Conservation (phyloP, 2,113 vertebrate genomes). For the Phalacrocorax pelagicus region DNA sequence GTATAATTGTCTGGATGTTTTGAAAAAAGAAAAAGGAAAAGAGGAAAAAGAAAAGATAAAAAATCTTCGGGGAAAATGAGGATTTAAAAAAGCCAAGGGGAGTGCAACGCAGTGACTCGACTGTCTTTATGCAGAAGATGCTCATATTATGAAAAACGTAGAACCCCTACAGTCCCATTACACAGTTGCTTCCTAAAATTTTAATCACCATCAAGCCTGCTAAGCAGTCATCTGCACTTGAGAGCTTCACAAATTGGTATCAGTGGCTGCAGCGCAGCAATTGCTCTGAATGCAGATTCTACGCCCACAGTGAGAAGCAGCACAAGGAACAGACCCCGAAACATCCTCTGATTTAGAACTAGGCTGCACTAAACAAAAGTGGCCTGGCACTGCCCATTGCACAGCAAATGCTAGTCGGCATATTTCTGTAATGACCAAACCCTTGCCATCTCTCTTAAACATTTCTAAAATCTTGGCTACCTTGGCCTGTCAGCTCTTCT, state of each 20-base stretch:
- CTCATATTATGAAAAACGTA: constrained; percentile 19
- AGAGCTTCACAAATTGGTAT: constrained; percentile 28
- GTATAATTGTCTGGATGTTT: background rate
- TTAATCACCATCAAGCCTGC: constrained; percentile 32
- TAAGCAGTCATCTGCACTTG: constrained; percentile 8
- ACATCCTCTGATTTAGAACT: constrained; percentile 8
- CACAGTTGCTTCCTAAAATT: constrained; percentile 42
- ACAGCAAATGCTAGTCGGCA: constrained; percentile 21
- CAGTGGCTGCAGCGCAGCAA: background rate
- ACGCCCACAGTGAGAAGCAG: constrained; percentile 3
- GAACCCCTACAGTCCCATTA: background rate
- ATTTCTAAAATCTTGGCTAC: constrained; percentile 59
- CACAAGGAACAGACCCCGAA: background rate
- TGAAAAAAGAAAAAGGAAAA: background rate
- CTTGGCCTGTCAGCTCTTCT: constrained; percentile 14
- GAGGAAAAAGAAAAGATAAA: background rate
- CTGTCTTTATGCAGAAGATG: background rate
- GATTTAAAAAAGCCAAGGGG: background rate
- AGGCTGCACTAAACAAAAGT: constrained; percentile 13
- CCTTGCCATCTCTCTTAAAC: constrained; percentile 31
- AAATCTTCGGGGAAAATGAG: background rate
- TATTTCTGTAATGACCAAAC: constrained; percentile 16
- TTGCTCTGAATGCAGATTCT: constrained; percentile 35
- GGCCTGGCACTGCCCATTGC: background rate
- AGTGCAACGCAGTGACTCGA: background rate